Evolutionary conservation across 2,888 invertebrate species (phyloP).

Genomic region (Chloroclysta siterata): DNA sequence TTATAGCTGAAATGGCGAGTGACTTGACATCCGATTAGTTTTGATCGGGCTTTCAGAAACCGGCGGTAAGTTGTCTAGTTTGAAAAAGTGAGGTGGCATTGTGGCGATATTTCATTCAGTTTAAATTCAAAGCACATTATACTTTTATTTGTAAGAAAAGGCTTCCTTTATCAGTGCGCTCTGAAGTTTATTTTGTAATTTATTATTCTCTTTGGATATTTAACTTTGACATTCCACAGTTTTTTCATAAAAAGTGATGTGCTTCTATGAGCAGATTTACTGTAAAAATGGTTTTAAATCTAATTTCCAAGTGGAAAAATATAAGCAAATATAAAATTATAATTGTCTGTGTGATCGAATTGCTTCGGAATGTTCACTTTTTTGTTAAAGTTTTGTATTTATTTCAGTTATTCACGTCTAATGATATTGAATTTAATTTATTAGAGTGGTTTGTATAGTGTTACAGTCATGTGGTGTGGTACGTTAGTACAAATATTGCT

Average conservation of each 20-base stretch:
- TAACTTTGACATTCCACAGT: slow-evolving; percentile 27
- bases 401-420: slow-evolving; percentile 42
- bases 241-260: slow-evolving; percentile 12
- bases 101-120: background rate
- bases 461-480: slow-evolving; percentile 70
- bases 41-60: too few relatives aligned
- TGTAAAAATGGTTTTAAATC: background rate
- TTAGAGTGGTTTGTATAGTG: slow-evolving; percentile 46
- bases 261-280: background rate
- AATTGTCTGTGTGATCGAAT: slow-evolving; percentile 28
- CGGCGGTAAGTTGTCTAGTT: too few relatives aligned
- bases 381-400: slow-evolving; percentile 50
- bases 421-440: slow-evolving; percentile 49
- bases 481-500: slow-evolving; percentile 80
- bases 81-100: too few relatives aligned
- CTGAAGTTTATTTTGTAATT: slow-evolving; percentile 2
- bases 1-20: too few relatives aligned
- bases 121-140: background rate
- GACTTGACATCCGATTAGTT: too few relatives aligned
- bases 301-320: too few relatives aligned
- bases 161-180: slow-evolving; percentile 13
- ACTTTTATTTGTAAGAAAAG: slow-evolving; percentile 4
- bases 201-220: background rate
- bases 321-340: background rate
- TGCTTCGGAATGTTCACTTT: slow-evolving; percentile 41